Conservation (phyloP, 2,888 invertebrate genomes). For the Eupithecia vulgata region DNA sequence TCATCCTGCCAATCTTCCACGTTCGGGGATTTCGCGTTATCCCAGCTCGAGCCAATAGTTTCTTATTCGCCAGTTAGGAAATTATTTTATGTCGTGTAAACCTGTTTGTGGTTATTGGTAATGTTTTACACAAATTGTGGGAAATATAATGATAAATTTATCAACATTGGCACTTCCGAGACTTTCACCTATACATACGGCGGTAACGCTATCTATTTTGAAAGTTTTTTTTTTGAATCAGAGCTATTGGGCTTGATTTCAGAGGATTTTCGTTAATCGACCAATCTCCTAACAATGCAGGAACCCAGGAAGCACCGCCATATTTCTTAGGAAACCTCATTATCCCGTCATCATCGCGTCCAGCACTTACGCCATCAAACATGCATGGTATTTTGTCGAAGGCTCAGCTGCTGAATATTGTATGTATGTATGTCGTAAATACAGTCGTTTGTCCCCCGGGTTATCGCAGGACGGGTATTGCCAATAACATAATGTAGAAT, state of each 20-base stretch:
- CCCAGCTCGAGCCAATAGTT: slow-evolving; percentile 43
- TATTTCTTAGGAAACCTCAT: no score
- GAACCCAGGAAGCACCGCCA: neutral
- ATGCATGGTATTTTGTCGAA: slow-evolving; percentile 54
- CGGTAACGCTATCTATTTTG: neutral
- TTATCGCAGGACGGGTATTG: slow-evolving; percentile 44
- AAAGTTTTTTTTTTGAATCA: neutral
- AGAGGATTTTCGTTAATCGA: neutral
- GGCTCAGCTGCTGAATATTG: slow-evolving; percentile 56
- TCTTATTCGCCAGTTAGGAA: slow-evolving; percentile 37
- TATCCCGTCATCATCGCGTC: slow-evolving; percentile 42
- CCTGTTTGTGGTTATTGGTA: slow-evolving; percentile 1
- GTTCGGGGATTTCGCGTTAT: slow-evolving; percentile 41
- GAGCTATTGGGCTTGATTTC: no score
- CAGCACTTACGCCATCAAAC: slow-evolving; percentile 48
- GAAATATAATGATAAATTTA: no score
- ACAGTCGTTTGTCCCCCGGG: slow-evolving; percentile 43
- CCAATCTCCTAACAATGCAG: neutral
- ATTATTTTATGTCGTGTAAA: slow-evolving; percentile 36
- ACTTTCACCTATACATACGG: neutral
- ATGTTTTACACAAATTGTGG: slow-evolving; percentile 12
- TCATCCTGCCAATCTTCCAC: slow-evolving; percentile 43
- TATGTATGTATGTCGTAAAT: slow-evolving; percentile 54
- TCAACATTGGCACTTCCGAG: neutral
- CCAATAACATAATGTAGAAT: slow-evolving; percentile 31